phyloP scores from a whole-genome alignment of 2,797 vertebrate species.

The Borostomias antarcticus region DNA sequence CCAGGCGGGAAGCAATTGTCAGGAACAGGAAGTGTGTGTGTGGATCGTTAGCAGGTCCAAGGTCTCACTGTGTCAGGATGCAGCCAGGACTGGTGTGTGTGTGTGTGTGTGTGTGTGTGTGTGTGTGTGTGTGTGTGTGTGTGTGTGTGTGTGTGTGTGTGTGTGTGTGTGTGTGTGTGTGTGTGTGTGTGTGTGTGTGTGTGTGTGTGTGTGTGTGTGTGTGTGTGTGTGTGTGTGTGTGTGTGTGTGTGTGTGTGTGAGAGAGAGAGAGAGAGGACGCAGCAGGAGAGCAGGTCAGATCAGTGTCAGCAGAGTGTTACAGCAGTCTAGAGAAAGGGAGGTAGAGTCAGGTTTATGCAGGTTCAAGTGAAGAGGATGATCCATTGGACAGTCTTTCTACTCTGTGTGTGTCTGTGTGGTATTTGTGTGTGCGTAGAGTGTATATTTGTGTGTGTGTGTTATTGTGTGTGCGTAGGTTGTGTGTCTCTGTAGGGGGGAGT shows the following conservation, averaged over 20 bases:
- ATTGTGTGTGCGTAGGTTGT: too few relatives aligned
- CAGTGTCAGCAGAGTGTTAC: background rate
- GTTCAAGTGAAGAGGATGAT: too few relatives aligned
- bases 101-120: background rate
- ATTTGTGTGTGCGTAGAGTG: too few relatives aligned
- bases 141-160: background rate
- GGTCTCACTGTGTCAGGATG: slow-evolving; percentile 37
- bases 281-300: background rate
- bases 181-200: background rate
- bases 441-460: too few relatives aligned
- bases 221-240: slow-evolving; percentile 9
- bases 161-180: slow-evolving; percentile 43
- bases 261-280: background rate
- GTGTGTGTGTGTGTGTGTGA: slow-evolving; percentile 39
- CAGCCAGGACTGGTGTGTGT: slow-evolving; percentile 19
- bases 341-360: too few relatives aligned
- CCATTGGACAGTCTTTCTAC: too few relatives aligned
- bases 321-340: background rate
- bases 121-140: background rate
- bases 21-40: slow-evolving; percentile 14
- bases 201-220: background rate
- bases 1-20: slow-evolving; percentile 16
- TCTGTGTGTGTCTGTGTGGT: too few relatives aligned
- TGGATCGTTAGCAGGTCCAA: background rate
- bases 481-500: too few relatives aligned